Conservation (phyloP, 1,140 invertebrate genomes). For the Heliothis virescens region DNA sequence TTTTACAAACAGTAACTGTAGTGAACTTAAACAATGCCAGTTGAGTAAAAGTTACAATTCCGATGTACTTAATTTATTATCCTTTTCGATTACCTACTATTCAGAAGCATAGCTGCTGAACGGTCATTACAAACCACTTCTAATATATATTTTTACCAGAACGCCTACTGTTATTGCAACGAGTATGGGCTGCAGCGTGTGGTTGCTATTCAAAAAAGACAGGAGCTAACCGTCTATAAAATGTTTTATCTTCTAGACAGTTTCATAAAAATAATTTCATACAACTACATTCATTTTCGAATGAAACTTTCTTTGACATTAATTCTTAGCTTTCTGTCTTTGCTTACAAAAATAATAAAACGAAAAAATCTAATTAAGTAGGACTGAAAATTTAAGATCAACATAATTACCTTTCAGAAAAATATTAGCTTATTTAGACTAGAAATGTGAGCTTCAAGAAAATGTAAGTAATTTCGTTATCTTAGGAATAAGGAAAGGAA, state of each 20-base stretch:
- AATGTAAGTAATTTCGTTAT: conserved; percentile 38
- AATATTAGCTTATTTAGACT: conserved; percentile 29
- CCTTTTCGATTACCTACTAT: no score
- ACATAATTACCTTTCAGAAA: conserved; percentile 24
- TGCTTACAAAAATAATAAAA: conserved; percentile 5
- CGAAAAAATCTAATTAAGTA: conserved; percentile 17
- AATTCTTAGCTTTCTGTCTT: not conserved
- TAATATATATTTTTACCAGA: no score
- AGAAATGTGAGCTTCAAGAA: conserved; percentile 24
- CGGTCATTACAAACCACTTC: no score
- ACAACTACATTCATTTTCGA: not conserved
- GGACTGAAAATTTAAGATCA: conserved; percentile 26
- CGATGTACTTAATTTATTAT: no score
- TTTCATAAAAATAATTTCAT: no score
- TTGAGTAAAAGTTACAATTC: no score
- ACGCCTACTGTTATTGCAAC: not conserved
- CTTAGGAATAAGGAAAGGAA: conserved; percentile 36
- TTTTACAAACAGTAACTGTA: not conserved
- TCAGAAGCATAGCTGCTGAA: no score
- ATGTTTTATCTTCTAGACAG: not conserved
- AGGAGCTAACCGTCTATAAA: not conserved
- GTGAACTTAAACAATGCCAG: not conserved
- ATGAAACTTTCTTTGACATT: not conserved
- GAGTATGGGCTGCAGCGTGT: not conserved
- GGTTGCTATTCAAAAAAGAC: conserved; percentile 24